Conservation (phyloP, 2,888 invertebrate genomes). For the Polydrusus pterygomalis region DNA sequence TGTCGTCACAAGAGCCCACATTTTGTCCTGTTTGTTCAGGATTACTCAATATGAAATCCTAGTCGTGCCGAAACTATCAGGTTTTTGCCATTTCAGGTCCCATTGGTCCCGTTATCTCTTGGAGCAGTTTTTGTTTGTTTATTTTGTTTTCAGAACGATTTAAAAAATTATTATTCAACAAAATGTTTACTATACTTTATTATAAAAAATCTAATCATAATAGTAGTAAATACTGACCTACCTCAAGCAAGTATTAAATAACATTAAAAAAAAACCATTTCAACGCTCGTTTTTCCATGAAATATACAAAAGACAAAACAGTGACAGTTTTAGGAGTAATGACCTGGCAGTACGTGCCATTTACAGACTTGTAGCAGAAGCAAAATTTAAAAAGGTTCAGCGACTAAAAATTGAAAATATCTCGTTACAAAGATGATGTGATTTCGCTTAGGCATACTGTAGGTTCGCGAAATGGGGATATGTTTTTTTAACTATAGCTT, state of each 20-base stretch:
- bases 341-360: conserved; percentile 31
- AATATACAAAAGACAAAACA: conserved; percentile 29
- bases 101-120: conserved; percentile 40
- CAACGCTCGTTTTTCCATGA: conserved; percentile 29
- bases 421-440: conserved; percentile 29
- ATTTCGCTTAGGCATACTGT: conserved; percentile 11
- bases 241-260: not conserved
- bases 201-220: not conserved
- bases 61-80: conserved; percentile 46
- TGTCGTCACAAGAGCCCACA: conserved; percentile 31
- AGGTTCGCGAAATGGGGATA: too few relatives aligned
- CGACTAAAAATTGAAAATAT: conserved; percentile 8
- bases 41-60: conserved; percentile 47
- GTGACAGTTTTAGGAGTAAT: conserved; percentile 15
- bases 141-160: not conserved
- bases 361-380: conserved; percentile 14
- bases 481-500: too few relatives aligned
- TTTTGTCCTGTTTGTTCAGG: conserved; percentile 49
- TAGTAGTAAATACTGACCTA: conserved; percentile 17
- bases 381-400: conserved; percentile 3
- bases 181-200: not conserved
- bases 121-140: conserved; percentile 24
- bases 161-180: too few relatives aligned
- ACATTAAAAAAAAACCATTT: not conserved
- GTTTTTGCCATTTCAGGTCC: conserved; percentile 45